These are phyloP conservation scores for Tachuris rubrigastra DNA, from an alignment of 2,113 vertebrate species.

Conservation along the genomic window DNA sequence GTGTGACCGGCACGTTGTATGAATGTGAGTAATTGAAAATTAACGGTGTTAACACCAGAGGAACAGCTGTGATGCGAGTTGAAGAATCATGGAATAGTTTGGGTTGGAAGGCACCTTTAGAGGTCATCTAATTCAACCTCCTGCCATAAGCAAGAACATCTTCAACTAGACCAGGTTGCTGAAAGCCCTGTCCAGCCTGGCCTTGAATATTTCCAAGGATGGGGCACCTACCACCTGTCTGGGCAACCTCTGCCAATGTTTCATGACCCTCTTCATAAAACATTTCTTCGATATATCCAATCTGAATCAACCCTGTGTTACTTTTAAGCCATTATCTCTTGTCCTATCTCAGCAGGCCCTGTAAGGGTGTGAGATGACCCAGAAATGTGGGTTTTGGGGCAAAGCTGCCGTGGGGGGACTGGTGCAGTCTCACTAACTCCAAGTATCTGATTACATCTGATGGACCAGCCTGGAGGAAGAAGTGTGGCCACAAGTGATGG, in stretches of 20 bases:
- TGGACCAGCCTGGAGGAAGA: not conserved
- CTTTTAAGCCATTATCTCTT: not conserved
- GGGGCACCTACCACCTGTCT: not conserved
- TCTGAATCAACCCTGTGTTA: not conserved
- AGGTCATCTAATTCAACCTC: not conserved
- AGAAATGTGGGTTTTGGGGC: too few species aligned
- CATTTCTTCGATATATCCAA: not conserved
- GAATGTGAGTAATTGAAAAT: not conserved
- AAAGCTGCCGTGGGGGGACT: not conserved
- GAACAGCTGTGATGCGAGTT: not conserved
- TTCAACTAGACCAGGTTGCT: not conserved
- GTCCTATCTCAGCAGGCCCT: rapidly evolving
- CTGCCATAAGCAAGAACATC: not conserved
- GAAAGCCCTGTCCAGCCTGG: not conserved
- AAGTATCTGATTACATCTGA: rapidly evolving
- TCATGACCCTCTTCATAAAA: not conserved
- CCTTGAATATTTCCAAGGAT: not conserved
- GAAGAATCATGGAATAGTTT: not conserved
- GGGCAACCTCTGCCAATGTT: not conserved
- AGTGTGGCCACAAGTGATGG: not conserved
- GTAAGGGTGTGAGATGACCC: not conserved
- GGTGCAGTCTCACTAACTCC: rapidly evolving
- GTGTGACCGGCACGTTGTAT: not conserved
- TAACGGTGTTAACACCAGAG: not conserved
- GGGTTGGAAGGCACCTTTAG: not conserved